Evolutionary conservation across 1,140 invertebrate species (phyloP).

Genomic region (Wiebesia pumilae): DNA sequence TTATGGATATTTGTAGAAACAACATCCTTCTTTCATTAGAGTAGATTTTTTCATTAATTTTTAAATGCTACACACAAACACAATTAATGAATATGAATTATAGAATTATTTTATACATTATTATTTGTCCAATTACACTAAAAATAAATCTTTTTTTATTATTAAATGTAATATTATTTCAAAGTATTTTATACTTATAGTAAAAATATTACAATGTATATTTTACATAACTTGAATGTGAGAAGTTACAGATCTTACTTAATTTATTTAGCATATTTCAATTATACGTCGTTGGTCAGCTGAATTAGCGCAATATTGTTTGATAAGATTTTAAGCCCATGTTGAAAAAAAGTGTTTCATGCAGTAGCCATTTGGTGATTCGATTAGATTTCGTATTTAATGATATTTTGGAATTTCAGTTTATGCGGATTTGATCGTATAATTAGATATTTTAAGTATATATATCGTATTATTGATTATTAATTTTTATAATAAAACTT

Average conservation of each 20-base stretch:
- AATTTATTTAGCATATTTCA: background rate
- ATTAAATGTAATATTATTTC: too few relatives aligned
- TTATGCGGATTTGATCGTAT: background rate
- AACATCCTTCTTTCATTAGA: slow-evolving; percentile 14
- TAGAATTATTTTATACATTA: background rate
- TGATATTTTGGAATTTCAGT: background rate
- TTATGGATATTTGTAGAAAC: background rate
- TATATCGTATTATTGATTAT: too few relatives aligned
- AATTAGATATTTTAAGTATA: too few relatives aligned
- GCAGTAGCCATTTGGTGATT: background rate
- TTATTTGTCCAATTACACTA: too few relatives aligned
- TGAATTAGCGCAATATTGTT: background rate
- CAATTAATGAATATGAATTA: too few relatives aligned
- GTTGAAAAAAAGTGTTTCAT: background rate
- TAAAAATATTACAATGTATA: background rate
- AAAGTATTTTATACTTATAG: background rate
- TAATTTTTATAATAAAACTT: too few relatives aligned
- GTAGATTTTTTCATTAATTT: background rate
- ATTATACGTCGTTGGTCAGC: background rate
- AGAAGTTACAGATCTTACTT: background rate
- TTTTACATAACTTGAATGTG: background rate
- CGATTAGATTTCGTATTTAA: background rate
- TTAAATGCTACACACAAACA: too few relatives aligned
- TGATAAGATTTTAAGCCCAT: background rate
- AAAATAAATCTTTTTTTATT: too few relatives aligned